Conservation (phyloP, 2,888 invertebrate species). For the Horisme vitalbata region DNA sequence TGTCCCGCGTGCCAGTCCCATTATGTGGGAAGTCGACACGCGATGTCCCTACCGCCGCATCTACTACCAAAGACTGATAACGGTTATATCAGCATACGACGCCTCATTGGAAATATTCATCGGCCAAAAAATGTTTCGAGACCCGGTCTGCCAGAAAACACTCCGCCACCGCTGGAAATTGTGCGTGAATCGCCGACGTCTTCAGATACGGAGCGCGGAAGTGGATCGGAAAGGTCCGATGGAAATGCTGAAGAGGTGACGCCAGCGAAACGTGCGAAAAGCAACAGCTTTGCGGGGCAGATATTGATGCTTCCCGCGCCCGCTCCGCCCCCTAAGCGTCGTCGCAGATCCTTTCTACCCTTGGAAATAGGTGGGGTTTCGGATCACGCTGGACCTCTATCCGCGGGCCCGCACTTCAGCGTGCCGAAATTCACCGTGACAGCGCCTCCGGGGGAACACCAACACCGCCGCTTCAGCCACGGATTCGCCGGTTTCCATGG, state of each 20-base stretch:
- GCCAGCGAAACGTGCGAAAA: constrained; percentile 65
- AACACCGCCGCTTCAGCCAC: constrained; percentile 78
- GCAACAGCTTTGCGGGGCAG: constrained; percentile 71
- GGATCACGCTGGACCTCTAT: constrained; percentile 62
- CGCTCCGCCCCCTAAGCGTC: constrained; percentile 54
- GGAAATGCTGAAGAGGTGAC: constrained; percentile 49
- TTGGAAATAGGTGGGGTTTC: constrained; percentile 69
- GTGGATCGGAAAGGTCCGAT: constrained; percentile 57
- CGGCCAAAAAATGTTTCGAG: constrained; percentile 76
- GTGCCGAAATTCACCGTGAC: constrained; percentile 81
- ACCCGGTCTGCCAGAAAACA: constrained; percentile 45
- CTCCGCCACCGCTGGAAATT: constrained; percentile 66
- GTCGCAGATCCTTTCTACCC: constrained; percentile 84
- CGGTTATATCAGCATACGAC: constrained; percentile 78
- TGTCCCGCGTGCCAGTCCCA: constrained; percentile 55
- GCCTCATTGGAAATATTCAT: constrained; percentile 83
- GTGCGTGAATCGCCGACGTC: constrained; percentile 66
- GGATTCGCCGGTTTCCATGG: constrained; percentile 82
- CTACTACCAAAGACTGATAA: constrained; percentile 58
- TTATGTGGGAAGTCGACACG: constrained; percentile 57
- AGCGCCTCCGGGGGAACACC: constrained; percentile 79
- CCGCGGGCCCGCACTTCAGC: constrained; percentile 77
- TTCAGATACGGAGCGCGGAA: constrained; percentile 65
- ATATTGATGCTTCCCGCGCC: constrained; percentile 55
- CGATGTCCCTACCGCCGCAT: constrained; percentile 68